Conservation (phyloP, 2,113 vertebrate species). For the Varanus komodoensis region DNA sequence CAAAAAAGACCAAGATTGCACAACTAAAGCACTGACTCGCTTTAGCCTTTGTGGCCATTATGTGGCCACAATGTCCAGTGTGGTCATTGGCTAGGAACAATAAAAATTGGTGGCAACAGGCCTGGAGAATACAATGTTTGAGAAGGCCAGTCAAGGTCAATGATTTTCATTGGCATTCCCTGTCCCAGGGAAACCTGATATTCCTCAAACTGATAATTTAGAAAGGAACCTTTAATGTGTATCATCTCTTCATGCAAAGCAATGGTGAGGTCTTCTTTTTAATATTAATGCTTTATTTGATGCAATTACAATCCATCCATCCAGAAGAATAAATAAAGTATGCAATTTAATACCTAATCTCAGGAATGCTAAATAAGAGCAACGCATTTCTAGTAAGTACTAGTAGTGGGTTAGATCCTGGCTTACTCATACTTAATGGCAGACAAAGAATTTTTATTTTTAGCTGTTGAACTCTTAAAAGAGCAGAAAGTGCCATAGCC, state of each 20-base stretch:
- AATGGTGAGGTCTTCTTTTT: not conserved
- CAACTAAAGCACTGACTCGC: not conserved
- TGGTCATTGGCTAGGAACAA: too few relatives aligned
- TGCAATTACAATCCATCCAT: not conserved
- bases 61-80: too few relatives aligned
- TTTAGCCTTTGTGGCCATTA: too few relatives aligned
- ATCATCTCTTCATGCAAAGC: not conserved
- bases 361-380: not conserved
- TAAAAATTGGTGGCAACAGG: too few relatives aligned
- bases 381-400: not conserved
- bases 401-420: not conserved
- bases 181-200: not conserved
- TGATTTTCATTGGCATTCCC: not conserved
- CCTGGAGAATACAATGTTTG: too few relatives aligned
- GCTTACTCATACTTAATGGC: too few relatives aligned
- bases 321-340: not conserved
- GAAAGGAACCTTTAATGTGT: not conserved
- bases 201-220: not conserved
- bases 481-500: not conserved
- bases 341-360: not conserved
- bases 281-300: not conserved
- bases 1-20: not conserved
- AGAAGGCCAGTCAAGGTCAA: not conserved
- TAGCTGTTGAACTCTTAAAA: not conserved
- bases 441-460: not conserved